These are phyloP conservation scores for Sylvietta virens DNA, from an alignment of 2,113 vertebrate genomes.

Conservation along the genomic window DNA sequence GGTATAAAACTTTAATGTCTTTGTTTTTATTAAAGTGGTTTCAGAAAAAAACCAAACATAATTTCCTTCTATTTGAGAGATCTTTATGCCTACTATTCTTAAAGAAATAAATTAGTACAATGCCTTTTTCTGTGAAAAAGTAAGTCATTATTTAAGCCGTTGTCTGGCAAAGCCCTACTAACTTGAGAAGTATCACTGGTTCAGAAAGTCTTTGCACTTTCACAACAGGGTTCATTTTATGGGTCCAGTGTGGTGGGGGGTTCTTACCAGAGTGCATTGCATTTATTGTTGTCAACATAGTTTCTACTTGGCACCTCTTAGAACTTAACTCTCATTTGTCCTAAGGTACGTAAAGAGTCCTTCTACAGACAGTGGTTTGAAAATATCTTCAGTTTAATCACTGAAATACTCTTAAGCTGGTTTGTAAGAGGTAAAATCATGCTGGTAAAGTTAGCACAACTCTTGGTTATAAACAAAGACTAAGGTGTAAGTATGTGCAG, in stretches of 20 bases:
- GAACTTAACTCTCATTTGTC: not conserved
- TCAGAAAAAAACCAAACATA: not conserved
- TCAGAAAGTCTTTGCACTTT: not conserved
- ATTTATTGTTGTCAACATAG: not conserved
- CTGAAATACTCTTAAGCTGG: not conserved
- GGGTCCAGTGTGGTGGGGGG: not conserved
- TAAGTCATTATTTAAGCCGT: not conserved
- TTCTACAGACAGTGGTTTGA: not conserved
- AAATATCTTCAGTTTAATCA: not conserved
- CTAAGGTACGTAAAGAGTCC: not conserved
- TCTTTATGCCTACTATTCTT: not conserved
- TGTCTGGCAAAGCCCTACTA: not conserved
- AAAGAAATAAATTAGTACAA: not conserved
- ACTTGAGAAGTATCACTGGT: not conserved
- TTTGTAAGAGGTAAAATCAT: not conserved
- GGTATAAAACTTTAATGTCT: not conserved
- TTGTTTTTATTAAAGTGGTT: slow-evolving; percentile 30
- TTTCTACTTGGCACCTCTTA: not conserved
- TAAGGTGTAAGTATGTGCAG: not conserved
- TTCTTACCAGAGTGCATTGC: not conserved
- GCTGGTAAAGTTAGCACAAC: not conserved
- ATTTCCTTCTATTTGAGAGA: not conserved
- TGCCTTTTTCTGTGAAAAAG: not conserved
- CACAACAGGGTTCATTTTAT: rapidly evolving
- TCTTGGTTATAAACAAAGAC: not conserved